These are phyloP conservation scores for Lasioglossum lativentre DNA, from an alignment of 2,888 invertebrate species.

Conservation along the genomic window DNA sequence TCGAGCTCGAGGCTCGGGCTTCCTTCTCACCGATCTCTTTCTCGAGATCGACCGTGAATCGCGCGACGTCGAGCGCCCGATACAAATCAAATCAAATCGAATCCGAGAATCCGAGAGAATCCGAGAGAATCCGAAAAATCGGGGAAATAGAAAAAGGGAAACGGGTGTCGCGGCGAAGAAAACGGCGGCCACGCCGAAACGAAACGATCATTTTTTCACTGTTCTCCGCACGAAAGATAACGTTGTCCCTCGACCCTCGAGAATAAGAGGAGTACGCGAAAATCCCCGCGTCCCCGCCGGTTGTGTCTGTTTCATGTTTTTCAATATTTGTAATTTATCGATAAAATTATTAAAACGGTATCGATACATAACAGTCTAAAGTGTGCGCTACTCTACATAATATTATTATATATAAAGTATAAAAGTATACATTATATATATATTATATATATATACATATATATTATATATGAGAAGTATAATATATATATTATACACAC, in stretches of 20 bases:
- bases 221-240: slow-evolving; percentile 40
- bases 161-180: slow-evolving; percentile 45
- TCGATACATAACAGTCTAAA: slow-evolving; percentile 84
- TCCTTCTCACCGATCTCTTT: slow-evolving; percentile 21
- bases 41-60: slow-evolving; percentile 25
- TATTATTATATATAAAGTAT: slow-evolving; percentile 84
- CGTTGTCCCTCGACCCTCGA: slow-evolving; percentile 42
- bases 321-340: slow-evolving; percentile 85
- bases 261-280: slow-evolving; percentile 47
- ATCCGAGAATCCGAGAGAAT: slow-evolving; percentile 3
- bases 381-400: slow-evolving; percentile 84
- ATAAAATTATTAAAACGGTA: slow-evolving; percentile 83
- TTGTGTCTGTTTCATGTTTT: slow-evolving; percentile 85
- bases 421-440: slow-evolving; percentile 82
- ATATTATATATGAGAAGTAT: slow-evolving; percentile 82
- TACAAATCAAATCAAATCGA: not conserved
- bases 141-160: not conserved
- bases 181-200: slow-evolving; percentile 30
- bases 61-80: slow-evolving; percentile 11
- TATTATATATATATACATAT: slow-evolving; percentile 80
- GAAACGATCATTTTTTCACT: slow-evolving; percentile 60
- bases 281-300: slow-evolving; percentile 76
- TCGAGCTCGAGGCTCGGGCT: not conserved
- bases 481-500: slow-evolving; percentile 82
- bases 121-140: not conserved